These are phyloP conservation scores for Drosophila pectinifera DNA, from an alignment of 1,140 invertebrate genomes.

Conservation along the genomic window DNA sequence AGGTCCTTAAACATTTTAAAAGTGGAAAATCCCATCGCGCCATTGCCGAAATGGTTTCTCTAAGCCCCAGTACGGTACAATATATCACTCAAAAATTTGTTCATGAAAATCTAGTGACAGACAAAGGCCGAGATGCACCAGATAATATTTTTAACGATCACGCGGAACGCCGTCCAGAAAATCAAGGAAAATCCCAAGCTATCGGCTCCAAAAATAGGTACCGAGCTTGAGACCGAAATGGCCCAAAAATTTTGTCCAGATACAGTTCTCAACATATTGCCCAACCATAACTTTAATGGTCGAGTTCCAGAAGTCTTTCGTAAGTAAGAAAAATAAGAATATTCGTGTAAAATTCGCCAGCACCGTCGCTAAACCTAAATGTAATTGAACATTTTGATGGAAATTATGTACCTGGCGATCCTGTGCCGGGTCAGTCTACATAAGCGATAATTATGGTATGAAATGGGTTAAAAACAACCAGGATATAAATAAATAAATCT, in stretches of 20 bases:
- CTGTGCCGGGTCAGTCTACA: too few relatives aligned
- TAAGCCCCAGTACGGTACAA: slow-evolving; percentile 26
- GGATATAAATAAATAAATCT: too few relatives aligned
- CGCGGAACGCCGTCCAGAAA: slow-evolving; percentile 1
- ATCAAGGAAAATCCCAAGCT: background rate
- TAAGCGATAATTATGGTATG: too few relatives aligned
- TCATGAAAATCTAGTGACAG: slow-evolving; percentile 13
- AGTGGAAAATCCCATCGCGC: slow-evolving; percentile 5
- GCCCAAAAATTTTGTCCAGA: too few relatives aligned
- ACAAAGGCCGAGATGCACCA: slow-evolving; percentile 28
- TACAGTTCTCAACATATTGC: background rate
- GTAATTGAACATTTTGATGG: too few relatives aligned
- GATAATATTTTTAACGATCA: slow-evolving; percentile 41
- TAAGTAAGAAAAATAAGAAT: too few relatives aligned
- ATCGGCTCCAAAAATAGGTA: background rate
- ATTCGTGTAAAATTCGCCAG: too few relatives aligned
- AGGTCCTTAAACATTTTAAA: slow-evolving; percentile 27
- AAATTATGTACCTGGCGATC: too few relatives aligned
- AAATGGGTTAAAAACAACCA: too few relatives aligned
- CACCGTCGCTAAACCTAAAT: too few relatives aligned
- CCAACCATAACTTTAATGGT: background rate
- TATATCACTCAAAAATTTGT: slow-evolving; percentile 31
- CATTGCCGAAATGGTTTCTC: slow-evolving; percentile 15
- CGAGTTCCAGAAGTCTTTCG: too few relatives aligned
- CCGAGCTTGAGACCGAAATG: too few relatives aligned